These are phyloP conservation scores for Meloidogyne floridensis DNA, from an alignment of 1,140 invertebrate genomes.

Conservation along the genomic window DNA sequence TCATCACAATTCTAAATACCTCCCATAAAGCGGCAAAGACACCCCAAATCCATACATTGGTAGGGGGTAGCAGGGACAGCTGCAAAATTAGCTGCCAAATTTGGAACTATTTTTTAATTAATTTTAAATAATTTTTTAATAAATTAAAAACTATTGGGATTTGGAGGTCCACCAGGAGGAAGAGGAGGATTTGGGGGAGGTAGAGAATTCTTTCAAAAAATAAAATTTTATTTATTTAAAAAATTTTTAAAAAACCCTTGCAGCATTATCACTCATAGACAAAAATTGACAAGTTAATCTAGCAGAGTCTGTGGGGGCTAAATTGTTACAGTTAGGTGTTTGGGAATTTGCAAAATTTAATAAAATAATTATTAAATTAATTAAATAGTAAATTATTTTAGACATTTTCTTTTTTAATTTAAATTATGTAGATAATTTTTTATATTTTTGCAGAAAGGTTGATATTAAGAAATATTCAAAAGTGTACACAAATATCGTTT, in stretches of 20 bases:
- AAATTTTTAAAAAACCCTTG: background rate
- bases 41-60: constrained; percentile 57
- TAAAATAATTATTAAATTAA: background rate
- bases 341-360: background rate
- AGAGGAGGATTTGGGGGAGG: background rate
- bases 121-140: background rate
- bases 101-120: background rate
- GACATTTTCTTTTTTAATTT: background rate
- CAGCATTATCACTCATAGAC: background rate
- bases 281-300: constrained; percentile 1
- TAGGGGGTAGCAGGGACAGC: constrained; percentile 46
- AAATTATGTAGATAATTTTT: no score
- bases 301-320: background rate
- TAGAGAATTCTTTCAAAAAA: background rate
- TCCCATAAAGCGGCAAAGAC: constrained; percentile 47
- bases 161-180: background rate
- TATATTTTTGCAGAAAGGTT: no score
- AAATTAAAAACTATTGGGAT: background rate
- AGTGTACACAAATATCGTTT: no score
- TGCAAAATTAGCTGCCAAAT: constrained; percentile 46
- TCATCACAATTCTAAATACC: constrained; percentile 6
- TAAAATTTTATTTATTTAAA: background rate
- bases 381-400: constrained; percentile 5
- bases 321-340: background rate
- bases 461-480: no score